A percentile compares a stretch with the other conserved stretches of the same genome.
phyloP scores from a whole-genome alignment of 2,113 vertebrate genomes.

The Sinocyclocheilus rhinocerous region DNA sequence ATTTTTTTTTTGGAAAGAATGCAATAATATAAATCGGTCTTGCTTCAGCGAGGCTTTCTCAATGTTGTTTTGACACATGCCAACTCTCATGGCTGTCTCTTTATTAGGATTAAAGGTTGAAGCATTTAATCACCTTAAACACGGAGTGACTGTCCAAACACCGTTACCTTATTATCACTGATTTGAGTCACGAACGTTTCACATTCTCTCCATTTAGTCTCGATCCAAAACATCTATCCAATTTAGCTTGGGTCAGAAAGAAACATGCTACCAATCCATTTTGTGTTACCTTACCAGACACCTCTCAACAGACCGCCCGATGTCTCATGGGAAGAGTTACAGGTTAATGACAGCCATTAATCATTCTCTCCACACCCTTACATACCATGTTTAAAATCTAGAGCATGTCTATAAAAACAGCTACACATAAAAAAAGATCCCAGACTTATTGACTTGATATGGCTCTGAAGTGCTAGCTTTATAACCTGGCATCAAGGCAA shows the following conservation, averaged over 20 bases:
- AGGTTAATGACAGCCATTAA: conserved; percentile 31
- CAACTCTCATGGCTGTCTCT: conserved; percentile 13
- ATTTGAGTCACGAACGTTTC: background rate
- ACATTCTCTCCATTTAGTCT: background rate
- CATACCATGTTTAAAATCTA: conserved; percentile 25
- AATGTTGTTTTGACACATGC: conserved; percentile 10
- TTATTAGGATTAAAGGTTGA: conserved; percentile 62
- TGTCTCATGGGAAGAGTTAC: background rate
- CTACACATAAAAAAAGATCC: conserved; percentile 6
- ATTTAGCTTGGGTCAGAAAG: background rate
- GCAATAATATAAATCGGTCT: background rate
- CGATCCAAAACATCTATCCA: background rate
- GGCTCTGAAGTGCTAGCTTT: conserved; percentile 16
- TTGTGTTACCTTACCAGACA: background rate
- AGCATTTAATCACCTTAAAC: conserved; percentile 61
- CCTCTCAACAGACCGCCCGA: background rate
- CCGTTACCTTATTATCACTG: background rate
- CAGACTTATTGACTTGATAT: background rate
- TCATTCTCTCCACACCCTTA: background rate
- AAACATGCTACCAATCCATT: background rate
- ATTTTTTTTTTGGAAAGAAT: background rate
- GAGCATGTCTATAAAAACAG: conserved; percentile 37
- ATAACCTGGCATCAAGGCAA: conserved; percentile 12
- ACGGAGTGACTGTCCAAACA: conserved; percentile 43
- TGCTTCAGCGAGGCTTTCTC: background rate